Evolutionary conservation across 1,140 invertebrate genomes (phyloP).

Genomic region (Mercenaria mercenaria): DNA sequence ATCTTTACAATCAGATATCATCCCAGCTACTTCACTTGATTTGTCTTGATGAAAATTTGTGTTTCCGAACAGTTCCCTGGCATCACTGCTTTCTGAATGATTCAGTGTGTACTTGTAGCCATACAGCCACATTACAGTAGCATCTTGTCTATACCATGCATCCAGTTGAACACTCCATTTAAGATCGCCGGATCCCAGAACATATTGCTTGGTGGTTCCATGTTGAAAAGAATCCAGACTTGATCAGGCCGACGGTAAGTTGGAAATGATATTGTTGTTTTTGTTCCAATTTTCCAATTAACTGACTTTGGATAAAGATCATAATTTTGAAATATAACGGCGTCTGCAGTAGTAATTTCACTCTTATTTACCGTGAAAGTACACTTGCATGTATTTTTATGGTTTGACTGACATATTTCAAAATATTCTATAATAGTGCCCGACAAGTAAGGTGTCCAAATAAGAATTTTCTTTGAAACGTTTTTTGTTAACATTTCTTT

Average conservation of each 20-base stretch:
- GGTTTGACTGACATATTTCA: not conserved
- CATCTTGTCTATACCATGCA: conserved; percentile 75
- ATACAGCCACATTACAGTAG: conserved; percentile 74
- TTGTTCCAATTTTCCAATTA: conserved; percentile 30
- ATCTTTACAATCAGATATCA: conserved; percentile 90
- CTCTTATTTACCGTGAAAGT: conserved; percentile 77
- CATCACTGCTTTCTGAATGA: not conserved
- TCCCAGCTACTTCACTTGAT: conserved; percentile 87
- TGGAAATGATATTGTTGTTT: conserved; percentile 60
- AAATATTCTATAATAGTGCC: not conserved
- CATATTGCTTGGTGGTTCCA: conserved; percentile 75
- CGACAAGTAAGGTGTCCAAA: conserved; percentile 36
- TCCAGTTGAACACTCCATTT: conserved; percentile 78
- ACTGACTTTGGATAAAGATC: conserved; percentile 65
- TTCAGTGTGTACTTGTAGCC: conserved; percentile 43
- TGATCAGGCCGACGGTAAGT: conserved; percentile 67
- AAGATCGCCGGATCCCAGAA: conserved; percentile 63
- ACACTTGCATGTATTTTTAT: conserved; percentile 35
- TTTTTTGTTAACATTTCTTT: no score
- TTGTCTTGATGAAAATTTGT: conserved; percentile 55
- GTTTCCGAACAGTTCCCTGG: not conserved
- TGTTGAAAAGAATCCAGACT: conserved; percentile 76
- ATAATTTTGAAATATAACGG: conserved; percentile 77
- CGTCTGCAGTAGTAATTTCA: conserved; percentile 73
- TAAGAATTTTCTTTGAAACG: conserved; percentile 35